Evolutionary conservation across 2,797 vertebrate genomes (phyloP).

Genomic region (Natrix natrix): DNA sequence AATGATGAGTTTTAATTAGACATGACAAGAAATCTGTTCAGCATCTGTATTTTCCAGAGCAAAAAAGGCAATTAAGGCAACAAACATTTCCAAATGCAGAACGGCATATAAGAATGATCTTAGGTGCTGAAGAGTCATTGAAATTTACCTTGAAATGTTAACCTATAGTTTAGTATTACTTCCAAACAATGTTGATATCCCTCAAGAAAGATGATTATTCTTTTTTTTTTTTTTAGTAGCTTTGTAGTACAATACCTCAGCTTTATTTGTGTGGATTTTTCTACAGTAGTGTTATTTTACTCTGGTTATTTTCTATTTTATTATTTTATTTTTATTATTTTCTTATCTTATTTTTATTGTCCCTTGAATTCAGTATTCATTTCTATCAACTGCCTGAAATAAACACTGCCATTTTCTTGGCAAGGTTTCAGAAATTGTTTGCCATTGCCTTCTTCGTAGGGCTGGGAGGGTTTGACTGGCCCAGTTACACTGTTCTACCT

Average conservation of each 20-base stretch:
- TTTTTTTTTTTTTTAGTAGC: background rate
- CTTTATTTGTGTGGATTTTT: background rate
- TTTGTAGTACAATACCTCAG: background rate
- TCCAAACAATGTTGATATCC: background rate
- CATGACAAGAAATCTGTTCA: background rate
- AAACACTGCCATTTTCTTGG: too few relatives aligned
- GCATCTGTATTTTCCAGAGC: background rate
- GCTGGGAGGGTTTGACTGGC: too few relatives aligned
- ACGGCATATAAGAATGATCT: background rate
- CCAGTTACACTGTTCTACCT: too few relatives aligned
- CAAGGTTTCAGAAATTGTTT: too few relatives aligned
- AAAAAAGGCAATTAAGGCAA: background rate
- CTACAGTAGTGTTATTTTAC: background rate
- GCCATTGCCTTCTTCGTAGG: too few relatives aligned
- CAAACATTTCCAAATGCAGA: background rate
- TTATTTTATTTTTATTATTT: background rate
- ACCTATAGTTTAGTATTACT: background rate
- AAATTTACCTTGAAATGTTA: background rate
- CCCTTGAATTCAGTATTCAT: too few relatives aligned
- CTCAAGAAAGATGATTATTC: background rate
- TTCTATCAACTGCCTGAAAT: too few relatives aligned
- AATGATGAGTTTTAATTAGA: background rate
- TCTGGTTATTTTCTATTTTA: background rate
- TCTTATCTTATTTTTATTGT: background rate
- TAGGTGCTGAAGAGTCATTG: background rate